Evolutionary conservation across 2,797 vertebrate species (phyloP), one percentile per base, ranked within the genome.

Genomic region (Acrocephalus scirpaceus): DNA sequence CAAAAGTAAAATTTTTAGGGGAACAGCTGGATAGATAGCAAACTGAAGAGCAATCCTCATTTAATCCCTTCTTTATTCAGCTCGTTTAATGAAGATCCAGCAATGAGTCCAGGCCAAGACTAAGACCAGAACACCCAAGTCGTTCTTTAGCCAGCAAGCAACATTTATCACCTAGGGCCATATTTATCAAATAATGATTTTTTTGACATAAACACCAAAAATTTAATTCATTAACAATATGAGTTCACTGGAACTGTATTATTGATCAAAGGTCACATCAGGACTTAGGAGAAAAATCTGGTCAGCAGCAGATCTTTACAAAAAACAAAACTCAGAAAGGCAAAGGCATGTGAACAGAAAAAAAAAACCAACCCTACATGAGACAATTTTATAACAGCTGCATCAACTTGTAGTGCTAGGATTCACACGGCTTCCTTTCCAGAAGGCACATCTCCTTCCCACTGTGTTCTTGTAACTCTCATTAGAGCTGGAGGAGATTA

Each of bases 381-480:
- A 45, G 16, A 51, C 38, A 38, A 53, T 79, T 91, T 67, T 40
- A 1, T 13, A 80, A 26, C 65, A 83, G 58, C 86, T 75, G 85
- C 54, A 91, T 51, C 48, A 57, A 50, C 65, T 80, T 69, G 69
- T 85, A 89, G 66, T 69, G 84, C 64, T 65, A 89, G 69, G 80
- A 86, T 89, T 89, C 91, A 94, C 74, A 82, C 30, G 72, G 53
- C 26, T 96, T 72, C 74, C 54, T 90, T 74, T 92, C 62, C 88
- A 86, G 82, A 60, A 76, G 62, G 84, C 90, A 5, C 36, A 80
- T 62, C 64, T 95, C 86, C 56, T 90, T 82, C 90, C 89, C 65
- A 51, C 77, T 76, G 69, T 54, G 83, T 23, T 79, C 73, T 38
- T 72, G 44, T 51, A 94, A 84, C 27, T 86, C 44, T 69, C 75